Percentiles rank a stretch among this genome's conserved stretches.
These are phyloP conservation scores for Saccostrea echinata DNA, from an alignment of 1,140 invertebrate species.

Conservation along the genomic window DNA sequence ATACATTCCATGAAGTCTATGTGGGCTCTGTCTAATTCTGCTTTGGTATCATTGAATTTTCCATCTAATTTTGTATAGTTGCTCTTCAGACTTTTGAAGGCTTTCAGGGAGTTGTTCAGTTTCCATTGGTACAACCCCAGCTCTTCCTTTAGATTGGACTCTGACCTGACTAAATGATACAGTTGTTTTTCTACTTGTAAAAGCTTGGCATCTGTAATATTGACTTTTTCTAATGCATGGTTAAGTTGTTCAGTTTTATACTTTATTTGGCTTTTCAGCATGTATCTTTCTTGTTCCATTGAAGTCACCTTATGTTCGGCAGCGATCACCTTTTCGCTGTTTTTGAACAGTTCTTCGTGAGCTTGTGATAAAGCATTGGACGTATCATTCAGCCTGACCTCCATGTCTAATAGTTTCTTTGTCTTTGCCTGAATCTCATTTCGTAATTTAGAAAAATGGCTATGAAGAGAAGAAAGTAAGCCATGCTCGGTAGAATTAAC, in stretches of 20 bases:
- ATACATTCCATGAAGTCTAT: constrained; percentile 68
- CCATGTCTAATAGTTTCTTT: constrained; percentile 55
- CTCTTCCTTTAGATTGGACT: constrained; percentile 68
- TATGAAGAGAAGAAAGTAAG: constrained; percentile 53
- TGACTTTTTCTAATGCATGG: constrained; percentile 45
- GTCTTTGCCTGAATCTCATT: constrained; percentile 59
- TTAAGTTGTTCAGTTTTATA: constrained; percentile 62
- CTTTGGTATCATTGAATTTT: constrained; percentile 47
- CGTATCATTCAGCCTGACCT: constrained; percentile 68
- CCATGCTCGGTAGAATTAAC: constrained; percentile 17
- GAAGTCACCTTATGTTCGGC: constrained; percentile 64
- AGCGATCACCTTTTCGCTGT: constrained; percentile 64
- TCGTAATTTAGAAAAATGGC: constrained; percentile 65
- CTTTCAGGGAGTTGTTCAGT: constrained; percentile 56
- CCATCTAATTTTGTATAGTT: constrained; percentile 55
- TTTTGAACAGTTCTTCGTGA: constrained; percentile 61
- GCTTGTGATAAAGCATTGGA: constrained; percentile 50
- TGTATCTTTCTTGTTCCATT: constrained; percentile 64
- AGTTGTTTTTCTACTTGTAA: constrained; percentile 61
- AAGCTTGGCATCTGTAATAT: constrained; percentile 57
- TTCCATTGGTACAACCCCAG: constrained; percentile 59
- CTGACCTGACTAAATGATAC: constrained; percentile 65
- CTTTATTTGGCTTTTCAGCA: constrained; percentile 70
- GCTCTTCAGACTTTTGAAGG: constrained; percentile 47
- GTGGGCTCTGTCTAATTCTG: constrained; percentile 61